Base-by-base conservation (phyloP, 2,113 vertebrate species). In the Festucalex cinctus region DNA sequence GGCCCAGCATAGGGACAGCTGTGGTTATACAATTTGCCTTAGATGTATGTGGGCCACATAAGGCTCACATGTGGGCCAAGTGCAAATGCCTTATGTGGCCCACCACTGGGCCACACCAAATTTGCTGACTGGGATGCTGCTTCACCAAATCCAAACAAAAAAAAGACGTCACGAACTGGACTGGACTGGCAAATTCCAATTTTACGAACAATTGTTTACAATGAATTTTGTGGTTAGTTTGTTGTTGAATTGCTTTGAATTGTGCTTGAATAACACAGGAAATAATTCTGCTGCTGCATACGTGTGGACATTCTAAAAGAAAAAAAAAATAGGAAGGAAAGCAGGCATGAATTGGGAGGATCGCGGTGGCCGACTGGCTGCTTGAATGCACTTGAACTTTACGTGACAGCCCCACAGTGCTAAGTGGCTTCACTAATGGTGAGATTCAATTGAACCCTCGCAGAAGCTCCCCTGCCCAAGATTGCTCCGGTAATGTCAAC, bases 381-480 rank as follows among this genome's bases (percentile, higher is more conserved):
- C 70, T 81, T 82, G 80, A 86, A 83, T 79, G 76, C 35, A 77
- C 83, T 81, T 86, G 83, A 90, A 90, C 91, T 86, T 88, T 79
- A 63, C 72, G 63, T 83, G 78, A 76, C 85, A 82, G 79, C 82
- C 85, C 87, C 83, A 76, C 85, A 70, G 80, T 36, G 72, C 72
- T 65, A 81, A 82, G 83, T 81, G 82, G 79, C 76, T 78, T 73
- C 71, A 79, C 67, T 72, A 79, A 82, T 77, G 70, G 63, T 67
- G 71, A 77, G 78, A 80, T 79, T 81, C 72, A 83, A 65, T 70
- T 64, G 80, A 86, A 73, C 73, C 60, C 62, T 56, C 36, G 75
- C 57, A 78, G 72, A 79, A 68, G 66, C 70, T 87, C 39, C 66
- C 75, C 46, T 57, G 75, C 72, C 66, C 70, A 56, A 62, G 68